Evolutionary conservation across 1,140 invertebrate genomes (phyloP).

Genomic region (Hypsibius dujardini): DNA sequence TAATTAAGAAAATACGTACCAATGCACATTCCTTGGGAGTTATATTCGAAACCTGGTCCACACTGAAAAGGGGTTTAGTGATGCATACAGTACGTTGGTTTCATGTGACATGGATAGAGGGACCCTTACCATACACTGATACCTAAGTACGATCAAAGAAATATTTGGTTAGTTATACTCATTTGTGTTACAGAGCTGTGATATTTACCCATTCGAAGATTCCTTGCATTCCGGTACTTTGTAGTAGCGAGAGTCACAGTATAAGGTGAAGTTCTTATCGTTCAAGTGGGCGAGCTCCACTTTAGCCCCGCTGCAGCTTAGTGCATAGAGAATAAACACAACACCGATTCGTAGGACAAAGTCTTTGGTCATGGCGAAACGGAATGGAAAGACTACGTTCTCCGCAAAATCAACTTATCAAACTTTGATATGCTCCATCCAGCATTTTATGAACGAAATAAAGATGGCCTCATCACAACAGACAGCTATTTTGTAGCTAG

Average conservation of each 20-base stretch:
- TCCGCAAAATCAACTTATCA: no score
- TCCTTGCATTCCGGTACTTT: not conserved
- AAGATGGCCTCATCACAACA: no score
- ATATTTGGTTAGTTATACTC: not conserved
- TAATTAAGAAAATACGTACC: not conserved
- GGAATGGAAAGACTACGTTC: no score
- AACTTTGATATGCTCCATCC: no score
- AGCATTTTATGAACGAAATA: no score
- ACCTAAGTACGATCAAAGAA: not conserved
- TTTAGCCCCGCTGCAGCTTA: not conserved
- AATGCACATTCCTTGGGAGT: not conserved
- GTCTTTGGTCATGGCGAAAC: no score
- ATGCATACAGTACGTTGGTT: no score
- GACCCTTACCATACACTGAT: not conserved
- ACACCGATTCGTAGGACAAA: no score
- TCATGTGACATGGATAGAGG: no score
- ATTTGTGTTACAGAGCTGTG: not conserved
- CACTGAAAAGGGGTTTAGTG: not conserved
- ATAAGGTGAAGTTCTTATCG: not conserved
- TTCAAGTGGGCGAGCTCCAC: not conserved
- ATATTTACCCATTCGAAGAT: constrained; percentile 1
- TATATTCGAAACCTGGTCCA: constrained; percentile 1
- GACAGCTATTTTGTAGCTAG: no score
- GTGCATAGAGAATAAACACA: no score
- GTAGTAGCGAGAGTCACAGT: constrained; percentile 1